phyloP scores from a whole-genome alignment of 1,140 invertebrate species.

The Drosophila subpulchrella region DNA sequence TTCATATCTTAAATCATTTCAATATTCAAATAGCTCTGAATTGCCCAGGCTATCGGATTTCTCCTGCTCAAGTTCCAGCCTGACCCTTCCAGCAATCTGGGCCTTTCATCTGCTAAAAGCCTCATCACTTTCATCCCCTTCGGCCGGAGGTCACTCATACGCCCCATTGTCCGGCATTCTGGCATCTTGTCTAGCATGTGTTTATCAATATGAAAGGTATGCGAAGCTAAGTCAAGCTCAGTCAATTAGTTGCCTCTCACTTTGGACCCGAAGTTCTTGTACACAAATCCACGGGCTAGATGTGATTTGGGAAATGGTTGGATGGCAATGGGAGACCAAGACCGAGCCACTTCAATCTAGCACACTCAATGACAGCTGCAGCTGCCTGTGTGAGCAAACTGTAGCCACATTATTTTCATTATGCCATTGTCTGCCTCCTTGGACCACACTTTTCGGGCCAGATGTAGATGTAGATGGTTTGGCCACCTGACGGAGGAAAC shows the following conservation, averaged over 20 bases:
- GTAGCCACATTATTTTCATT: constrained; percentile 79
- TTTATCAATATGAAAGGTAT: constrained; percentile 68
- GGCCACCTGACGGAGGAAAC: constrained; percentile 23
- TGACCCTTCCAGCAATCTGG: constrained; percentile 14
- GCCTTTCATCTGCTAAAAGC: constrained; percentile 36
- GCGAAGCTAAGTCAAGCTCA: constrained; percentile 29
- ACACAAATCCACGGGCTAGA: constrained; percentile 56
- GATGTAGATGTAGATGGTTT: not conserved
- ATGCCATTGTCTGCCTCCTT: constrained; percentile 60
- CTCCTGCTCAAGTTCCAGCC: constrained; percentile 8
- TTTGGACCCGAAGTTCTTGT: constrained; percentile 44
- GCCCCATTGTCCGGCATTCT: constrained; percentile 28
- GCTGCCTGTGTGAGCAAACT: constrained; percentile 50
- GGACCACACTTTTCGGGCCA: constrained; percentile 27
- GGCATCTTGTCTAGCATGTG: constrained; percentile 55
- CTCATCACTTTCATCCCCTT: constrained; percentile 17
- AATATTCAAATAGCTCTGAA: constrained; percentile 26
- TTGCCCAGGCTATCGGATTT: constrained; percentile 18
- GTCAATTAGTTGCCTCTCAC: constrained; percentile 55
- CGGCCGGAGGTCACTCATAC: constrained; percentile 34
- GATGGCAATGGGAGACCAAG: too few species aligned
- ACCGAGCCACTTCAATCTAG: constrained; percentile 36
- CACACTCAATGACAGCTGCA: constrained; percentile 78
- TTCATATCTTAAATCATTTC: constrained; percentile 21
- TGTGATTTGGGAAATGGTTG: not conserved